Evolutionary conservation across 2,888 invertebrate species (phyloP).

Genomic region (Emmelina monodactyla): DNA sequence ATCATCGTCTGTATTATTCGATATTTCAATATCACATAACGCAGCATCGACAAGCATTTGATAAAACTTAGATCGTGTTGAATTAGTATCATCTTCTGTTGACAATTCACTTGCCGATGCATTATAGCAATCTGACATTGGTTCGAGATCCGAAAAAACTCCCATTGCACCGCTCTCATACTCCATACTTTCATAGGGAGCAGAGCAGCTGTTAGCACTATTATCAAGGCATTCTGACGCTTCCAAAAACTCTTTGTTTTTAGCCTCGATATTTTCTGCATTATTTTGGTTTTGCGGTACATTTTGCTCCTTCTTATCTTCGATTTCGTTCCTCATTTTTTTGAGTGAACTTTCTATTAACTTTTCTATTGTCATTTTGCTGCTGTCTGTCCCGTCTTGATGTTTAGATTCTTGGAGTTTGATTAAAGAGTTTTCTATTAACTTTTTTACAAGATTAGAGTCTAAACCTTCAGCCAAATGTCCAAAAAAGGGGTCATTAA

Average conservation of each 20-base stretch:
- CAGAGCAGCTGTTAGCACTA: conserved; percentile 69
- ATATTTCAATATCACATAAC: conserved; percentile 71
- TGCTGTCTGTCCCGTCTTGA: conserved; percentile 50
- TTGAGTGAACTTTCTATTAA: conserved; percentile 58
- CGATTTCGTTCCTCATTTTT: conserved; percentile 42
- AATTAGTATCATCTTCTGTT: conserved; percentile 70
- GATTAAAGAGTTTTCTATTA: conserved; percentile 73
- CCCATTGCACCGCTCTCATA: conserved; percentile 68
- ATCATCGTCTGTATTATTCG: conserved; percentile 68
- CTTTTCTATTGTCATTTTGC: conserved; percentile 53
- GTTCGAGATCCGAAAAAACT: conserved; percentile 60
- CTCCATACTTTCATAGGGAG: conserved; percentile 79
- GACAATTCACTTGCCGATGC: conserved; percentile 72
- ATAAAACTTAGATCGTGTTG: conserved; percentile 75
- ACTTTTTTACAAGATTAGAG: conserved; percentile 67
- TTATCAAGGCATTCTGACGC: conserved; percentile 33
- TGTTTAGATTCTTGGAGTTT: conserved; percentile 63
- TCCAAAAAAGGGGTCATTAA: conserved; percentile 71
- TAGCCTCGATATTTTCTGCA: conserved; percentile 23
- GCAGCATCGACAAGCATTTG: conserved; percentile 76
- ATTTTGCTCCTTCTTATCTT: conserved; percentile 15
- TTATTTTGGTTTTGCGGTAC: background rate
- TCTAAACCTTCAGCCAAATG: conserved; percentile 70
- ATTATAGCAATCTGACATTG: conserved; percentile 76
- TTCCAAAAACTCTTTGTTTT: conserved; percentile 28